Conservation (phyloP, 2,113 vertebrate genomes). For the Martes martes region DNA sequence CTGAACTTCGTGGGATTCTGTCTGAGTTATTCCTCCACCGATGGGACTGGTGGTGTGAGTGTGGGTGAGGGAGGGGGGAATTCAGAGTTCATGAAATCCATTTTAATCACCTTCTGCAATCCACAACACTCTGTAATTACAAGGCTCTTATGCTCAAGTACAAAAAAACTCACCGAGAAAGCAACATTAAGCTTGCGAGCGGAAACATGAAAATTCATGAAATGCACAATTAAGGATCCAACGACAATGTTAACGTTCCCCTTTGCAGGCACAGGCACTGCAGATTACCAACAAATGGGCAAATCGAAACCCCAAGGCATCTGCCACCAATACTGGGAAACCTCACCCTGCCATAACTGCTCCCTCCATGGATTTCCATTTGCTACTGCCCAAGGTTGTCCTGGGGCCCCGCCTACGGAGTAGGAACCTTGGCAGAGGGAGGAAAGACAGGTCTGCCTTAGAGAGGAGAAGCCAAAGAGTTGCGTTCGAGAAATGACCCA, state of each 20-base stretch:
- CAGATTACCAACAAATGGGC: background rate
- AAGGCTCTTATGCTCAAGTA: constrained; percentile 72
- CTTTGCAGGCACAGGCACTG: constrained; percentile 43
- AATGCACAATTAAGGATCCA: constrained; percentile 71
- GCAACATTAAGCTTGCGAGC: constrained; percentile 73
- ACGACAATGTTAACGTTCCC: constrained; percentile 63
- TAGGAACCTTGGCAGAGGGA: background rate
- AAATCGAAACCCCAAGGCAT: background rate
- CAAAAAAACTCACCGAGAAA: constrained; percentile 68
- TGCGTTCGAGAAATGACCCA: background rate
- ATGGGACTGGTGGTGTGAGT: background rate
- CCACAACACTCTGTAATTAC: constrained; percentile 73
- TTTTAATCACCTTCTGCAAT: constrained; percentile 69
- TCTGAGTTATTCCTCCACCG: background rate
- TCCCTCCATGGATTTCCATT: background rate
- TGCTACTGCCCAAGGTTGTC: background rate
- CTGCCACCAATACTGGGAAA: background rate
- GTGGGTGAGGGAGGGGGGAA: background rate
- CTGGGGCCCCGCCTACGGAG: background rate
- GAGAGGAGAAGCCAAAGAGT: background rate
- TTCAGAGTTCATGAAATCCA: constrained; percentile 67
- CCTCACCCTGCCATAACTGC: background rate
- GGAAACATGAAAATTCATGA: constrained; percentile 79
- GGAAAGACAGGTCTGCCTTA: background rate
- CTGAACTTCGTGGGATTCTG: constrained; percentile 32